A percentile compares a stretch with the other conserved stretches of the same genome.
These are phyloP conservation scores for Anthoscopus minutus DNA, from an alignment of 2,113 vertebrate species.

Conservation along the genomic window DNA sequence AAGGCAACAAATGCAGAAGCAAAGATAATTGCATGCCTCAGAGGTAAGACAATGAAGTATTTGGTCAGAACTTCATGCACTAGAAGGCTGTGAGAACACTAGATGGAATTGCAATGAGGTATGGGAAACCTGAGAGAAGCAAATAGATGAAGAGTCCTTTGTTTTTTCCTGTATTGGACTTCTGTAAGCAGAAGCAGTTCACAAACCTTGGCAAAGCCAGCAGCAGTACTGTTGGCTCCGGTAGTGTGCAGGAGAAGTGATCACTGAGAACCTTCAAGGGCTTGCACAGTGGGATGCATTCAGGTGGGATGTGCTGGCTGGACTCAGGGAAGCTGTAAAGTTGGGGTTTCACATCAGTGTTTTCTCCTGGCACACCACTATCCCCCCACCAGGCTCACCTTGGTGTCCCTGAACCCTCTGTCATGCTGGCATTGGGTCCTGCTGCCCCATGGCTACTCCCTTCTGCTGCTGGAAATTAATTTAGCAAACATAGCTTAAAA, in stretches of 20 bases:
- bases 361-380: rapidly evolving
- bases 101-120: background rate
- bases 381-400: background rate
- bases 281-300: background rate
- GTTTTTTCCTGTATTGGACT: background rate
- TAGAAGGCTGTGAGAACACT: background rate
- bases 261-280: background rate
- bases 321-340: background rate
- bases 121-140: background rate
- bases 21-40: background rate
- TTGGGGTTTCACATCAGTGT: background rate
- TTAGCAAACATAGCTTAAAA: background rate
- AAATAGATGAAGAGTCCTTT: background rate
- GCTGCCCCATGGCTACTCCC: rapidly evolving
- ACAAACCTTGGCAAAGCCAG: background rate
- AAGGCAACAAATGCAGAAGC: background rate
- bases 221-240: background rate
- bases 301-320: background rate
- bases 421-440: background rate
- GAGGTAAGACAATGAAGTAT: background rate
- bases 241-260: rapidly evolving
- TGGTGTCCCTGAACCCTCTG: background rate
- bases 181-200: background rate
- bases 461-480: background rate
- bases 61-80: background rate